Evolutionary conservation across 2,888 invertebrate genomes (phyloP), one percentile per base, ranked within the genome.

Genomic region (Chrysolina americana): DNA sequence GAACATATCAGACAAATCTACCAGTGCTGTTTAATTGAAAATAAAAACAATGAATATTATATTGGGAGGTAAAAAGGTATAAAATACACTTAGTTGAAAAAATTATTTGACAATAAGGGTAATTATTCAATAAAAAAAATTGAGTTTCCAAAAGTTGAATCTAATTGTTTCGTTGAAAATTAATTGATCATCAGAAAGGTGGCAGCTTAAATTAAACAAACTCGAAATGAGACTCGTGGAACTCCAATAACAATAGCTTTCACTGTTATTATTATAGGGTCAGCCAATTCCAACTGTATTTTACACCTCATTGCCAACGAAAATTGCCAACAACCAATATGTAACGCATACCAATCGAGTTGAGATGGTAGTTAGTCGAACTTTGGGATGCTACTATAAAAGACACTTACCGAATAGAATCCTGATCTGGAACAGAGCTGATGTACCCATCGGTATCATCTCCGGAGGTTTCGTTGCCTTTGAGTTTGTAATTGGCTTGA

Each of bases 401-500:
- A 87, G 76, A 56, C 69, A 87, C 88, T 87, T 86, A 88, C 89
- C 89, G 86, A 86, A 86, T 84, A 75, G 86, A 82, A 69, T 85
- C 86, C 76, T 86, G 86, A 79, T 88, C 87, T 78, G 85, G 85
- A 62, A 85, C 84, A 19, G 87, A 85, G 79, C 88, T 89, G 68
- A 89, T 86, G 70, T 89, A 89, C 44, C 86, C 88, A 74, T 94
- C 94, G 6, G 93, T 93, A 53, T 95, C 95, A 19, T 92, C 92
- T 0, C 92, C 90, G 0, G 91, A 90, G 79, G 92, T 93, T 81
- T 92, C 93, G 0, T 91, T 90, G 2, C 92, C 90, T 79, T 92
- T 92, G 73, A 92, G 89, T 86, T 94, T 94, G 87, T 98, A 98
- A 86, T 98, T 96, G 44, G 97, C 97, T 84, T 97, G 96, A 9